These are phyloP conservation scores for Brachystomella parvula DNA, from an alignment of 1,140 invertebrate genomes.

Conservation along the genomic window DNA sequence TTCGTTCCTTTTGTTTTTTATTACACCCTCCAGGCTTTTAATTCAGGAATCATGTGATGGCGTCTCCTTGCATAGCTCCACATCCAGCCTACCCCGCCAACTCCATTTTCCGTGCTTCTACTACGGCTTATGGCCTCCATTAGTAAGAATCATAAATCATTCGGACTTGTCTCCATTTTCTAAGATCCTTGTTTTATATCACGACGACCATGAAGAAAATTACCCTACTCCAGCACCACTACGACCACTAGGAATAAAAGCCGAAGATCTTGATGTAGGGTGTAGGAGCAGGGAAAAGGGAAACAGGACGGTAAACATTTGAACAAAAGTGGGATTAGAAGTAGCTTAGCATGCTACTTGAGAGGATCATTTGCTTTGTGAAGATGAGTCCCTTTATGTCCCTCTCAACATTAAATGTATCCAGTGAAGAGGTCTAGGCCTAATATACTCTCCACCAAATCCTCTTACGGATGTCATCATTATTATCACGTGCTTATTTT, in stretches of 20 bases:
- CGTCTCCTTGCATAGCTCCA: not conserved
- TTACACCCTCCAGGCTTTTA: not conserved
- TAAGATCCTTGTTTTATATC: not conserved
- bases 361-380: not conserved
- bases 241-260: not conserved
- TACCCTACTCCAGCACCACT: not conserved
- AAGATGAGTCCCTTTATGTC: not conserved
- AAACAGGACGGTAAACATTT: conserved; percentile 1
- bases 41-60: conserved; percentile 3
- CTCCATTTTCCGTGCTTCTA: not conserved
- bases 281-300: not conserved
- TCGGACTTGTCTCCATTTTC: not conserved
- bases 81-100: not conserved
- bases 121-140: not conserved
- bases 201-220: not conserved
- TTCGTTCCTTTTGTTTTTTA: not conserved
- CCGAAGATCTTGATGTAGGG: not conserved
- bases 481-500: too few species aligned
- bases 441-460: not conserved
- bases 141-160: conserved; percentile 6
- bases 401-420: not conserved
- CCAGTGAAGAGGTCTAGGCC: not conserved
- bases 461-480: conserved; percentile 6
- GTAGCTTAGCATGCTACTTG: conserved; percentile 5
- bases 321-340: conserved; percentile 7